Evolutionary conservation across 2,888 invertebrate genomes (phyloP).

Genomic region (Crocallis elinguaria): DNA sequence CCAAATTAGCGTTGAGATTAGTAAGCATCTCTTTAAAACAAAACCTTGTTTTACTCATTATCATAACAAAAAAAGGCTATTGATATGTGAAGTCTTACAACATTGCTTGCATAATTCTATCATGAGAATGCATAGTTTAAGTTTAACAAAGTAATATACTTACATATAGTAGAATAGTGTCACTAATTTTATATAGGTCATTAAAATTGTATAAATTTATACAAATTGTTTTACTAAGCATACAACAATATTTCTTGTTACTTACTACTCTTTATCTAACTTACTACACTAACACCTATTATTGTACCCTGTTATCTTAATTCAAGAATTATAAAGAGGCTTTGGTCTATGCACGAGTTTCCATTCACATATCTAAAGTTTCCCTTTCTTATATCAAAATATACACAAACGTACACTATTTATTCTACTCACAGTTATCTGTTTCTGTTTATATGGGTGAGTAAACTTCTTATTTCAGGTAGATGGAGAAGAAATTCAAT

Average conservation of each 20-base stretch:
- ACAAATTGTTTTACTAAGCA: slow-evolving; percentile 67
- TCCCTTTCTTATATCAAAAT: slow-evolving; percentile 40
- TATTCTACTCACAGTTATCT: slow-evolving; percentile 43
- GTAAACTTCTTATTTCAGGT: slow-evolving; percentile 84
- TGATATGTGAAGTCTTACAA: slow-evolving; percentile 25
- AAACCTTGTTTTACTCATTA: slow-evolving; percentile 39
- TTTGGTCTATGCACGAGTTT: slow-evolving; percentile 79
- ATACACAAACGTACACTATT: slow-evolving; percentile 30
- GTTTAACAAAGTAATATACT: slow-evolving; percentile 54
- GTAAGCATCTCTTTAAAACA: slow-evolving; percentile 60
- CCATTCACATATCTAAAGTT: slow-evolving; percentile 39
- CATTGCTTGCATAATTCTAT: slow-evolving; percentile 34
- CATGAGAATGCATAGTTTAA: slow-evolving; percentile 41
- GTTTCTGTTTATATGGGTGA: slow-evolving; percentile 81
- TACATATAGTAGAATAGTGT: slow-evolving; percentile 46
- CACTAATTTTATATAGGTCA: slow-evolving; percentile 60
- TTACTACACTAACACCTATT: slow-evolving; percentile 37
- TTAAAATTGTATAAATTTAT: slow-evolving; percentile 65
- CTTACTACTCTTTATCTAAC: slow-evolving; percentile 44
- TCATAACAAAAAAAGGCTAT: slow-evolving; percentile 7
- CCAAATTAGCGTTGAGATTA: slow-evolving; percentile 10
- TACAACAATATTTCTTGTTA: slow-evolving; percentile 40
- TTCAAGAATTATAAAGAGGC: slow-evolving; percentile 79
- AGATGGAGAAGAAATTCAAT: slow-evolving; percentile 82
- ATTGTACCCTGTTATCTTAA: slow-evolving; percentile 49